A percentile compares a stretch with the other conserved stretches of the same genome.
Conservation (phyloP, 37 sponge, comb jelly and placozoan species). For the Geodia barretti region DNA sequence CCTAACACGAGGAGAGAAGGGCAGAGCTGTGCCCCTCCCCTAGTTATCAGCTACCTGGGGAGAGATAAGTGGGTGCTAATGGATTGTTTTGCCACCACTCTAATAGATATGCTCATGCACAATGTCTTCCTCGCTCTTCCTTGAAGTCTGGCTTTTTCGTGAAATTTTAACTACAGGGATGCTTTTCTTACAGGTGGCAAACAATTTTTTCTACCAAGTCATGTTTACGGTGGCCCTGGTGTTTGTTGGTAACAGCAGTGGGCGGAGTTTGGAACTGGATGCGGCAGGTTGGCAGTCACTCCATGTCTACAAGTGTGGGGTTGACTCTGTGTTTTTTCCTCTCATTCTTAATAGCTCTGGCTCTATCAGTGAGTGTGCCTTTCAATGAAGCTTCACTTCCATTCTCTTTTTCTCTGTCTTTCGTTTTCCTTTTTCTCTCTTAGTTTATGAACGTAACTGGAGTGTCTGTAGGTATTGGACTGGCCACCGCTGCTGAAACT, state of each 20-base stretch:
- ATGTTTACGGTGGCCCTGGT: conserved; percentile 23
- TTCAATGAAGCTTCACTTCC: not conserved
- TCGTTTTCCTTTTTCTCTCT: not conserved
- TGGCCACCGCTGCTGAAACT: conserved; percentile 55
- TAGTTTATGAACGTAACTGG: conserved; percentile 52
- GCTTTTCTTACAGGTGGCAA: conserved; percentile 11
- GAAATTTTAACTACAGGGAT: no score
- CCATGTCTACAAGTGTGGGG: not conserved
- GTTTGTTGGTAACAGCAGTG: conserved; percentile 59
- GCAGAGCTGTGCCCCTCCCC: no score
- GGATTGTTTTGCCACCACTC: no score
- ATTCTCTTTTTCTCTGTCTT: not conserved
- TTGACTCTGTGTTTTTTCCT: not conserved
- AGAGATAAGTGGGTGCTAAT: no score
- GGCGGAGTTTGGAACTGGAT: conserved; percentile 24
- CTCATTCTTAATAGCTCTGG: conserved; percentile 3
- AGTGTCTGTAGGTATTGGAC: conserved; percentile 31
- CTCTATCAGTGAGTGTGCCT: conserved; percentile 18
- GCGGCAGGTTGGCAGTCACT: conserved; percentile 21
- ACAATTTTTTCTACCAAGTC: conserved; percentile 21
- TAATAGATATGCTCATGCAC: no score
- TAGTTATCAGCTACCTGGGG: no score
- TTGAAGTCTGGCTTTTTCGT: no score
- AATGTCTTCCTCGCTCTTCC: no score
- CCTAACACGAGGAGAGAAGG: no score